phyloP scores from a whole-genome alignment of 2,888 invertebrate genomes.

The Papilio demoleus region DNA sequence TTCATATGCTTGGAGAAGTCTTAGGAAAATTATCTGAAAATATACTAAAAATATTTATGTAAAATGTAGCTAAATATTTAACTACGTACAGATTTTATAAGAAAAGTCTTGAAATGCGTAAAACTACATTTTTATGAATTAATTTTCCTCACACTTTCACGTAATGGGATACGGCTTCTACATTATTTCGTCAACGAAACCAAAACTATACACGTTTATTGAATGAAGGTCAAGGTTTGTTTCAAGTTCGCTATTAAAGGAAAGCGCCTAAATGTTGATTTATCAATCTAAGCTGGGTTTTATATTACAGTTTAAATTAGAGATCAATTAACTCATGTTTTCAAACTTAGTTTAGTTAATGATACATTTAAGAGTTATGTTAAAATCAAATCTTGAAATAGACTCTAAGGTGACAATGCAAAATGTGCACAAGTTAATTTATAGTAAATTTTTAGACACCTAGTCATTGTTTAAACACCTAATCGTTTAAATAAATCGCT shows the following conservation, averaged over 20 bases:
- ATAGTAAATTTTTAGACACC: too few relatives aligned
- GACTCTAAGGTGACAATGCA: not conserved
- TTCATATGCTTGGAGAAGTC: too few relatives aligned
- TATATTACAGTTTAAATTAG: not conserved
- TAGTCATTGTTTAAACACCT: not conserved
- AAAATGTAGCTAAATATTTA: too few relatives aligned
- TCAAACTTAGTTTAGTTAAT: not conserved
- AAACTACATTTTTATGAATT: not conserved
- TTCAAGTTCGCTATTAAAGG: not conserved
- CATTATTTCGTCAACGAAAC: not conserved
- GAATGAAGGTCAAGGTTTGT: conserved; percentile 1
- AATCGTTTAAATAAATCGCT: not conserved
- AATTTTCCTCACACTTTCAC: not conserved
- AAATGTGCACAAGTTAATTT: not conserved
- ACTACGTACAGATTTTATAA: too few relatives aligned
- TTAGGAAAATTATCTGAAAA: too few relatives aligned
- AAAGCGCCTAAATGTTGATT: not conserved
- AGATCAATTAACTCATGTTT: not conserved
- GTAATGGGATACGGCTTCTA: not conserved
- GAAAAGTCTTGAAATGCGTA: too few relatives aligned
- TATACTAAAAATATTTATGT: too few relatives aligned
- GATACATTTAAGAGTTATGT: not conserved
- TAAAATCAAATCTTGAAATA: too few relatives aligned
- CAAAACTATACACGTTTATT: not conserved
- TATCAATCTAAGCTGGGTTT: not conserved